Base-by-base conservation (phyloP, 1,140 invertebrate species). In the Trachymyrmex septentrionalis region DNA sequence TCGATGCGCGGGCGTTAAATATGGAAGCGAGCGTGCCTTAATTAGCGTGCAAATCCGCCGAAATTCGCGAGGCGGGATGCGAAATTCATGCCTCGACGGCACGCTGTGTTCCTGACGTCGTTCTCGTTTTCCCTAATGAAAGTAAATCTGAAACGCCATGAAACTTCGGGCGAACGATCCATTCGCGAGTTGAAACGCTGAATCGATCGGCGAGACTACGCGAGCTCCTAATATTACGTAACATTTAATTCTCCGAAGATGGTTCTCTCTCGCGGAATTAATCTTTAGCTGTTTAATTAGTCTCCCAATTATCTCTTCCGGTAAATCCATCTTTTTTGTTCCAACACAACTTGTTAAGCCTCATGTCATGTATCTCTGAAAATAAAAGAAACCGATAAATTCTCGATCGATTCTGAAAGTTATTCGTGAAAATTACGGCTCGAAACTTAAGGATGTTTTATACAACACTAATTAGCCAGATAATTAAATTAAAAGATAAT, bases 41-140 rank as follows among this genome's bases (percentile, higher is more conserved):
- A 84, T 84, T 84, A 84, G 55, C 69, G 69, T 73, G 80, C 69
- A 84, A 75, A 84, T 84, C 55, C 69, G 67, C 6, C 69, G 69
- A 61, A 84, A 84, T 73, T 69, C 55, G 55, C 30, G 48, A 73
- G 6, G 38, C 57, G 24, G 38, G 67, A 84, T 63, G n/a, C 67
- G 80, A 75, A 75, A 84, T 73, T 84, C 80, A 75, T 84, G 80
- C 38, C 38, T 61, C 19, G 48, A 38, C n/a, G 64, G 63, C 48
- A 64, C n/a, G 44, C n/a, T 21, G 44, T 4, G n/a, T 24, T 30
- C 48, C 50, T 16, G 21, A 5, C 34, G 55, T 30, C 16, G 34
- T 59, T 55, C 67, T 38, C 67, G 38, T 73, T 73, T 69, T 61
- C 59, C 24, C 16, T 82, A 82, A 82, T 73, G 67, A 82, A 82